Percentiles rank a stretch among this genome's conserved stretches.
phyloP scores from a whole-genome alignment of 1,140 invertebrate genomes.

The Brachionus angularis region DNA sequence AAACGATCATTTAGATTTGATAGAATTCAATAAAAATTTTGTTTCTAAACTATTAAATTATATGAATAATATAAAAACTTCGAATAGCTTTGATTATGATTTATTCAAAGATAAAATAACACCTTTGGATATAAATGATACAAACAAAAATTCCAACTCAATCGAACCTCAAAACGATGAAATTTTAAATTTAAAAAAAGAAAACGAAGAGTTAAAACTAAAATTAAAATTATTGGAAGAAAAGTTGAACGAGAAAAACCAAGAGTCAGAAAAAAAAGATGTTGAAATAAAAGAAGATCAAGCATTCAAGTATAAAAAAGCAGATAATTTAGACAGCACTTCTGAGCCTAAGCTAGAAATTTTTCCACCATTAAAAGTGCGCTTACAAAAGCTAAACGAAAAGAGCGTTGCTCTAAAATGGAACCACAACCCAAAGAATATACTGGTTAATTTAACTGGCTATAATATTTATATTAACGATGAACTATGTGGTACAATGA shows the following conservation, averaged over 20 bases:
- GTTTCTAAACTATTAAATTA: neutral
- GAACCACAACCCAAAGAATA: conserved; percentile 36
- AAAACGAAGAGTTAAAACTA: conserved; percentile 1
- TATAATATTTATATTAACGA: conserved; percentile 41
- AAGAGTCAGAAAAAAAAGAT: neutral
- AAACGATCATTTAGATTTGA: conserved; percentile 2
- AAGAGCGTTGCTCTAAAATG: conserved; percentile 41
- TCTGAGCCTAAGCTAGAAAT: neutral
- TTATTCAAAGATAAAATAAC: no score
- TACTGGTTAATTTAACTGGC: conserved; percentile 4
- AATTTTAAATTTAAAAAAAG: neutral
- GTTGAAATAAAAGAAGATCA: neutral
- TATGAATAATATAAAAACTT: no score
- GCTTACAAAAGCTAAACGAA: conserved; percentile 35
- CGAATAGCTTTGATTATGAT: no score
- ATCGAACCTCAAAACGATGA: neutral
- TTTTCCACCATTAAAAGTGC: conserved; percentile 35
- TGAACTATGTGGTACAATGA: conserved; percentile 34
- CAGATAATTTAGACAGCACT: neutral
- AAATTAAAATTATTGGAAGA: conserved; percentile 11
- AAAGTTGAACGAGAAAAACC: neutral
- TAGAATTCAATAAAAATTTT: neutral
- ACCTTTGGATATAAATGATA: no score
- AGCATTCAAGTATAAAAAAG: conserved; percentile 28
- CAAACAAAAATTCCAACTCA: no score